Evolutionary conservation across 2,888 invertebrate species (phyloP).

Genomic region (Cistogaster globosa): DNA sequence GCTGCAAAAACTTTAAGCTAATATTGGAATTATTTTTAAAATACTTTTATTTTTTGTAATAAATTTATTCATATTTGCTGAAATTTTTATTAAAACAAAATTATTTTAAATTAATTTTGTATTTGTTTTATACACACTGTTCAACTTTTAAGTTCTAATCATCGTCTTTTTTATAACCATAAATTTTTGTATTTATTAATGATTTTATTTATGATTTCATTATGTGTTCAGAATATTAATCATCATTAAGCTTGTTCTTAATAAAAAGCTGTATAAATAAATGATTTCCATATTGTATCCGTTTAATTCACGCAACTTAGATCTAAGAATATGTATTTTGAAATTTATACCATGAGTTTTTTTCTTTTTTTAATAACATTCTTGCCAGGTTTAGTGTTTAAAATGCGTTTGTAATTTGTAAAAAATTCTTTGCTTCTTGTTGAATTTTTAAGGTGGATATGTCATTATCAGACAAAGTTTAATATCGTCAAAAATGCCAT

Average conservation of each 20-base stretch:
- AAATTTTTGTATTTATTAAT: constrained; percentile 10
- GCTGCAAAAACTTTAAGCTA: constrained; percentile 53
- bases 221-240: constrained; percentile 34
- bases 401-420: too few relatives aligned
- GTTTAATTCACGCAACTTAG: too few relatives aligned
- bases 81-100: constrained; percentile 1
- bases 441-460: too few relatives aligned
- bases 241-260: constrained; percentile 10
- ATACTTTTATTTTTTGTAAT: background rate
- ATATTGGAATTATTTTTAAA: constrained; percentile 24
- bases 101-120: constrained; percentile 8
- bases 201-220: constrained; percentile 32
- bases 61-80: constrained; percentile 3
- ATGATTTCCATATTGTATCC: background rate
- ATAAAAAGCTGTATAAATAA: constrained; percentile 12
- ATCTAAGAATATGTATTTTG: too few relatives aligned
- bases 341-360: too few relatives aligned
- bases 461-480: too few relatives aligned
- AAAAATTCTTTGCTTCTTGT: too few relatives aligned
- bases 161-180: background rate
- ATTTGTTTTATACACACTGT: background rate
- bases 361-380: too few relatives aligned
- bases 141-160: constrained; percentile 21
- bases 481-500: too few relatives aligned
- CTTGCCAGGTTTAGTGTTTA: too few relatives aligned